phyloP scores from a whole-genome alignment of 2,888 invertebrate species.

The Corythucha ciliata region DNA sequence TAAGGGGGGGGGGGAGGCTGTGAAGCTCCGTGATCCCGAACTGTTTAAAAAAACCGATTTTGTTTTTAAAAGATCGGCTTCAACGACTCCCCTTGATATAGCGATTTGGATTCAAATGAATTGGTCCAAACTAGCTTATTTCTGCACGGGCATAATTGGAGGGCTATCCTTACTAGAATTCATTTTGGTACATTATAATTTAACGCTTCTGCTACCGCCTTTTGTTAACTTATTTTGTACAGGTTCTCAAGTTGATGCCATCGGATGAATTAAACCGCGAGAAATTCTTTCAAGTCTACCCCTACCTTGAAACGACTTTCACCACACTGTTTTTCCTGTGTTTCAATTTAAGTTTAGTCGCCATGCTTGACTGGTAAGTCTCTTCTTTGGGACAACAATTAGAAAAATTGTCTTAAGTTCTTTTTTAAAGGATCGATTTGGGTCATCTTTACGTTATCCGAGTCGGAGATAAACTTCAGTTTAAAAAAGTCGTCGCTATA shows the following conservation, averaged over 20 bases:
- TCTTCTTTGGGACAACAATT: background rate
- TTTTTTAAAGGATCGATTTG: constrained; percentile 21
- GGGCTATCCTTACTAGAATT: constrained; percentile 30
- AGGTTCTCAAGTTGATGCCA: constrained; percentile 19
- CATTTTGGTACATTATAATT: constrained; percentile 29
- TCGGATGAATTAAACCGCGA: constrained; percentile 6
- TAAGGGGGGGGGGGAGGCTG: no score
- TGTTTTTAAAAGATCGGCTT: no score
- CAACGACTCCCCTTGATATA: constrained; percentile 28
- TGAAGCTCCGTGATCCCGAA: no score
- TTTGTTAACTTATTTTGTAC: no score
- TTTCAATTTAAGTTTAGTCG: constrained; percentile 13
- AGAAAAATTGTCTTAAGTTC: background rate
- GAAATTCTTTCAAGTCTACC: constrained; percentile 19
- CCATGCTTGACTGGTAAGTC: constrained; percentile 16
- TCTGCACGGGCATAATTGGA: constrained; percentile 30
- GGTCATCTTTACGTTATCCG: constrained; percentile 20
- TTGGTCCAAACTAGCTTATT: constrained; percentile 27
- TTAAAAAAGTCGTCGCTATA: constrained; percentile 22
- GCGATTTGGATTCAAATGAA: constrained; percentile 31
- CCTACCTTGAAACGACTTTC: constrained; percentile 15
- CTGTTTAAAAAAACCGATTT: no score
- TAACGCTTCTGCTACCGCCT: no score
- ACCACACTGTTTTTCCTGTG: constrained; percentile 14
- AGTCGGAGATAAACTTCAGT: constrained; percentile 17